These are phyloP conservation scores for Thomomys bottae DNA, from an alignment of 2,113 vertebrate genomes.

Conservation along the genomic window DNA sequence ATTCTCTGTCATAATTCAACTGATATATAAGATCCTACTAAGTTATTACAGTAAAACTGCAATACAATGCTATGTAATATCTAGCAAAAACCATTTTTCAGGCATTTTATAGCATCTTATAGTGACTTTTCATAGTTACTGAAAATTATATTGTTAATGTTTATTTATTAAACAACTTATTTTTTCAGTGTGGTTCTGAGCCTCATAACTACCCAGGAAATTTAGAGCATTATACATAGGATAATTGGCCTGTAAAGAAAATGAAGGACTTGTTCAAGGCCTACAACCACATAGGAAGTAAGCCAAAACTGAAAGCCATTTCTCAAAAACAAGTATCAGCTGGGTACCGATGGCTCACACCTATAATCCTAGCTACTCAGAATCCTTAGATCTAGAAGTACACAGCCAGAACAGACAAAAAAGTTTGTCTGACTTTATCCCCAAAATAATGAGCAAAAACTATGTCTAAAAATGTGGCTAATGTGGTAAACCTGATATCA, in stretches of 20 bases:
- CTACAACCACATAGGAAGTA: not conserved
- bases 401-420: no score
- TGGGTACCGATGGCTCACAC: no score
- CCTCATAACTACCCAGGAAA: not conserved
- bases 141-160: not conserved
- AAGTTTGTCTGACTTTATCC: no score
- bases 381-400: no score
- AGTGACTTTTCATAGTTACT: not conserved
- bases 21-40: not conserved
- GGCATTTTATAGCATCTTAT: not conserved
- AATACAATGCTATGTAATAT: conserved; percentile 7
- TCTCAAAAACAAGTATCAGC: not conserved
- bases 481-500: no score
- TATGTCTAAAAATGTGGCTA: no score
- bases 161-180: not conserved
- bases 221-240: not conserved
- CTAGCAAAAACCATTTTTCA: not conserved
- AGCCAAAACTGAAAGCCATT: not conserved
- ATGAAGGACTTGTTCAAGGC: conserved; percentile 4
- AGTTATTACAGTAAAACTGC: conserved; percentile 5
- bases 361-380: no score
- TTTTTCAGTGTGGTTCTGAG: not conserved
- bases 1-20: conserved; percentile 5
- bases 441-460: no score
- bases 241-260: not conserved